These are phyloP conservation scores for Porites rus DNA, from an alignment of 92 coral and sea anemone species.

Conservation along the genomic window DNA sequence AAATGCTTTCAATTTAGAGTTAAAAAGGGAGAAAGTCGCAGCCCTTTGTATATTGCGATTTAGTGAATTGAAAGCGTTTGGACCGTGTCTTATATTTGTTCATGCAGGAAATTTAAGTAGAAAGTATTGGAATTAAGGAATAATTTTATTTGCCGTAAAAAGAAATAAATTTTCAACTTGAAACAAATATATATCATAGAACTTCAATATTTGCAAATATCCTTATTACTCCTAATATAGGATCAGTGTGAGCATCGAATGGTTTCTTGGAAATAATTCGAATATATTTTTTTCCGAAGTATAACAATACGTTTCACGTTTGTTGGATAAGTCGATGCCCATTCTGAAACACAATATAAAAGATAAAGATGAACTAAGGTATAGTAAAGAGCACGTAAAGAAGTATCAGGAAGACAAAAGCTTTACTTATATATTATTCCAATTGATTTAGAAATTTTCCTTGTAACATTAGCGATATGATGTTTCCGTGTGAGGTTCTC, in stretches of 20 bases:
- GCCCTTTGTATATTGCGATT: neutral
- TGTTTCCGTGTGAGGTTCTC: neutral
- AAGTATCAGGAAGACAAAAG: too few species aligned
- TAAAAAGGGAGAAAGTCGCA: neutral
- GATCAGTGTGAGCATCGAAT: constrained; percentile 12
- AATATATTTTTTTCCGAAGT: neutral
- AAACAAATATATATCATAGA: neutral
- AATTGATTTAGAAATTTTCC: too few species aligned
- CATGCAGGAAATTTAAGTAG: neutral
- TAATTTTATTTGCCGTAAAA: neutral
- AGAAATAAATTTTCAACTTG: neutral
- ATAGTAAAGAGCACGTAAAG: too few species aligned
- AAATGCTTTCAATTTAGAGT: too few species aligned
- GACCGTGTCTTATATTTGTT: neutral
- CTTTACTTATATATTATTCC: too few species aligned
- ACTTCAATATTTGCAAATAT: neutral
- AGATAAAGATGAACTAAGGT: too few species aligned
- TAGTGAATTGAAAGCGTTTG: neutral
- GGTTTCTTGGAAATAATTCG: neutral
- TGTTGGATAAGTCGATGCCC: constrained; percentile 2
- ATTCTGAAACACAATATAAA: neutral
- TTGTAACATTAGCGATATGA: neutral
- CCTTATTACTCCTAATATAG: neutral
- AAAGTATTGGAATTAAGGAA: neutral
- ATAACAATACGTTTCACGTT: constrained; percentile 9